Percentiles rank a stretch among this genome's conserved stretches.
Conservation (phyloP, 2,888 invertebrate genomes). For the Chrysomela aeneicollis region DNA sequence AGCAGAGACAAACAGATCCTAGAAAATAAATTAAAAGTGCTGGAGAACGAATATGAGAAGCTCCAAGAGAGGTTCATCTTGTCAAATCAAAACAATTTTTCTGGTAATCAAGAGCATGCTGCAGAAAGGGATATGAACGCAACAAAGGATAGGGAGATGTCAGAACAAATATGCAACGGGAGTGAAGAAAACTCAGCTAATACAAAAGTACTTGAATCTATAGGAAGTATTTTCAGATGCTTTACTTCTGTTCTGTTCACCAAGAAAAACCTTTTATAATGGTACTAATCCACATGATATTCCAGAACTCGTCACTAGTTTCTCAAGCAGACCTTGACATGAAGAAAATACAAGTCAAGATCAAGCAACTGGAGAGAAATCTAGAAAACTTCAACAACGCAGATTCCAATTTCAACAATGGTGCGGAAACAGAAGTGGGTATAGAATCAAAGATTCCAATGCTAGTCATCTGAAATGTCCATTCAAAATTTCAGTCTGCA, state of each 20-base stretch:
- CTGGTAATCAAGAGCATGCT: slow-evolving; percentile 34
- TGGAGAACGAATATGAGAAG: slow-evolving; percentile 51
- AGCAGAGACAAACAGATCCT: slow-evolving; percentile 51
- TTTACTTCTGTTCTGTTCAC: too few species aligned
- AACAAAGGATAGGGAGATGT: slow-evolving; percentile 5
- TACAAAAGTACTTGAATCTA: slow-evolving; percentile 18
- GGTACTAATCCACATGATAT: too few species aligned
- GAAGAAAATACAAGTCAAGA: slow-evolving; percentile 53
- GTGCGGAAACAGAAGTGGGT: slow-evolving; percentile 36
- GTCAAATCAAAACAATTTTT: slow-evolving; percentile 30
- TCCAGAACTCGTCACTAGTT: slow-evolving; percentile 31
- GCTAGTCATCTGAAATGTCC: not conserved
- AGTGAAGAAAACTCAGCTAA: slow-evolving; percentile 3
- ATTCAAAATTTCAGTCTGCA: slow-evolving; percentile 38
- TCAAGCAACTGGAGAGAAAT: slow-evolving; percentile 52
- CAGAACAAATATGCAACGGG: not conserved
- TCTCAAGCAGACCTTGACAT: slow-evolving; percentile 53
- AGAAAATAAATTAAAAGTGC: slow-evolving; percentile 49
- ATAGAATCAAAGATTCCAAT: not conserved
- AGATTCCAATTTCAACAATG: slow-evolving; percentile 26
- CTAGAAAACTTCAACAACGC: slow-evolving; percentile 49
- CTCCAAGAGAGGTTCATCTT: slow-evolving; percentile 48
- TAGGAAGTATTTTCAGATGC: too few species aligned
- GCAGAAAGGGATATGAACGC: slow-evolving; percentile 46
- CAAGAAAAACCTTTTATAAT: too few species aligned